Base-by-base conservation (phyloP, 92 coral and sea anemone genomes). In the Blastomussa wellsi region DNA sequence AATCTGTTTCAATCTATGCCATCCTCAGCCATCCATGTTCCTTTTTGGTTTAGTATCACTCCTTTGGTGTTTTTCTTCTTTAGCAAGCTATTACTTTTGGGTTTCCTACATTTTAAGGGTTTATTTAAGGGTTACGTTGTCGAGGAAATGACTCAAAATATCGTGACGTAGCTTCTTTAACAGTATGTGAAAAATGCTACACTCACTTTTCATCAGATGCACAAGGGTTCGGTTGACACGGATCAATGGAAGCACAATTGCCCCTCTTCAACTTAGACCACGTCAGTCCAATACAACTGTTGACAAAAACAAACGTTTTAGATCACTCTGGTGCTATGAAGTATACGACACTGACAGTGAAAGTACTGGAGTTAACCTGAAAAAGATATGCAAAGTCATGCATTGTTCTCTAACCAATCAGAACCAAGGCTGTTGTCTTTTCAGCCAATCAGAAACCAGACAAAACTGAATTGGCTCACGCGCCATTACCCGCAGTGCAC, bases 221-320 rank as follows among this genome's bases (percentile, higher is more conserved):
- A 72, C 99, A 97, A 28, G 97, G 98, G 31, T 90, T 89, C 12
- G 92, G 81, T 69, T 59, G 75, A 66, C 99, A 97, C 2, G 99
- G 99, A 89, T 97, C 89, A 59, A 88, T 82, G 49, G 97, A 84
- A 53, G 88, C 95, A 80, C 99, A 97, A 80, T 86, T 86, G 15
- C 98, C 95, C 38, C 53, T 37, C 67, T 52, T 79, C 17, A 87
- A 55, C 84, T 91, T 89, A 5, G 89, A 68, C 77, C 41, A 39
- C 17, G 80, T 44, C 29, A 92, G 77, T 16, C 95, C 96, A 24
- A 93, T 88, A 85, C 99, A 97, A 29, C 98, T 97, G 87, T 11
- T 37, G 42, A 15, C 29, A 11, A 6, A 38, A 26, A 60, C 17
- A 35, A 52, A 19, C 20, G 67, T 33, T 70, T 35, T 15, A 70